These are phyloP conservation scores for Brachionichthys hirsutus DNA, from an alignment of 2,113 vertebrate genomes.

Conservation along the genomic window DNA sequence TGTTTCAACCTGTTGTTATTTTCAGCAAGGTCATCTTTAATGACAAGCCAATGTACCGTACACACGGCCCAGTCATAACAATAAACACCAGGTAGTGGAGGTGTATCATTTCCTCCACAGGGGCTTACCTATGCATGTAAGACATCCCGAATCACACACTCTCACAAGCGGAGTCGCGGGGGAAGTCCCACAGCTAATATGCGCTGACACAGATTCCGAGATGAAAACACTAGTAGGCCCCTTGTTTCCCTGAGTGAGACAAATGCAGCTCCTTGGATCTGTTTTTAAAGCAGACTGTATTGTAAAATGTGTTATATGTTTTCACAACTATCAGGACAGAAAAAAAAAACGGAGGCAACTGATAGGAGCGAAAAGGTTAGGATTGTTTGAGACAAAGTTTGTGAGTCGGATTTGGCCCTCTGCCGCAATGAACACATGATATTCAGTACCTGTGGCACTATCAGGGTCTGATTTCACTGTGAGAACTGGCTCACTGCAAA, in stretches of 20 bases:
- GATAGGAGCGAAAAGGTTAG: background rate
- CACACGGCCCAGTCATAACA: constrained; percentile 55
- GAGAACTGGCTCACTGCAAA: constrained; percentile 10
- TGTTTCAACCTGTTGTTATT: constrained; percentile 41
- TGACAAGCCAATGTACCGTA: constrained; percentile 41
- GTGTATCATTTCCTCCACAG: constrained; percentile 52
- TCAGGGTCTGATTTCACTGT: constrained; percentile 19
- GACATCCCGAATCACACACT: constrained; percentile 53
- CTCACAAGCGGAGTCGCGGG: constrained; percentile 51
- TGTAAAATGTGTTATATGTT: constrained; percentile 17
- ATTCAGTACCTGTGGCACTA: constrained; percentile 23
- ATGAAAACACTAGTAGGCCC: constrained; percentile 36
- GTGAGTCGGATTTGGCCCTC: constrained; percentile 22
- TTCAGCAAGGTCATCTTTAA: constrained; percentile 64
- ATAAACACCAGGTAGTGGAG: constrained; percentile 47
- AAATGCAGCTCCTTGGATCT: constrained; percentile 15
- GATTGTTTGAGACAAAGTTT: constrained; percentile 19
- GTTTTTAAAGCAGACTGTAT: constrained; percentile 1
- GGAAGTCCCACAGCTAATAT: constrained; percentile 49
- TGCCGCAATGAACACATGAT: constrained; percentile 15
- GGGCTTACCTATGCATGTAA: constrained; percentile 41
- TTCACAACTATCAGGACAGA: background rate
- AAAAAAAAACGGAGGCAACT: background rate
- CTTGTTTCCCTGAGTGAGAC: constrained; percentile 30
- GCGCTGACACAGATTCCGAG: constrained; percentile 43